Base-by-base conservation (phyloP, 92 coral and sea anemone species). In the Epizoanthus stellaris region DNA sequence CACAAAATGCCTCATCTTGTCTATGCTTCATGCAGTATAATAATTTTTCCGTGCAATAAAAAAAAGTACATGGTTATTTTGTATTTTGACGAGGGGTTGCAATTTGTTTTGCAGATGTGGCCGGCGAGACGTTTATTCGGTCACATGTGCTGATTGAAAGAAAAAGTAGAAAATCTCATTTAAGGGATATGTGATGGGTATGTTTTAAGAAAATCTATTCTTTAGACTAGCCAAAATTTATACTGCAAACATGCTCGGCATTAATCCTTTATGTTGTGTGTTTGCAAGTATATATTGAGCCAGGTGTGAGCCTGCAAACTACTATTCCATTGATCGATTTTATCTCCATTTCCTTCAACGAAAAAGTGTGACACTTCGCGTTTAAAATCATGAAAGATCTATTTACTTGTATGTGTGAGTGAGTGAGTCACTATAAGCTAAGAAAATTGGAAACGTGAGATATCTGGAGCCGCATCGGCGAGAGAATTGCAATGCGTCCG, bases 1-100 rank as follows among this genome's bases (percentile, higher is more conserved):
- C 72, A 79, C 65, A 57, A 59, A 59, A 66, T 76, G 67, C 81
- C 8, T 59, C 81, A 59, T 30, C 47, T 76, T 76, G 65, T 56
- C 49, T 5, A 1, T 61, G 17, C 60, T 36, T 19, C 47, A 60
- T 23, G 39, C 36, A 7, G 10, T 52, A 1, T 52, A 52, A 11
- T 52, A 52, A 52, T 52, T 52, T 52, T 9, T 0, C 49, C 6
- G 49, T 52, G 11, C 39, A 25, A 30, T 36, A 0, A 20, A 42
- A n/a, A n/a, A n/a, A n/a, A 21, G 21, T 20, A 79, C 73, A 16
- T 21, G 23, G 65, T 59, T 12, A 16, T 20, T 43, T 63, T 25
- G 6, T 15, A 14, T 0, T 54, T n/a, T 19, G 45, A 39, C 49
- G 30, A 25, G 40, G 10, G 30, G 34, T 77, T 19, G 11, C 8